These are phyloP conservation scores for Palaemon carinicauda DNA, from an alignment of 1,140 invertebrate species.

Conservation along the genomic window DNA sequence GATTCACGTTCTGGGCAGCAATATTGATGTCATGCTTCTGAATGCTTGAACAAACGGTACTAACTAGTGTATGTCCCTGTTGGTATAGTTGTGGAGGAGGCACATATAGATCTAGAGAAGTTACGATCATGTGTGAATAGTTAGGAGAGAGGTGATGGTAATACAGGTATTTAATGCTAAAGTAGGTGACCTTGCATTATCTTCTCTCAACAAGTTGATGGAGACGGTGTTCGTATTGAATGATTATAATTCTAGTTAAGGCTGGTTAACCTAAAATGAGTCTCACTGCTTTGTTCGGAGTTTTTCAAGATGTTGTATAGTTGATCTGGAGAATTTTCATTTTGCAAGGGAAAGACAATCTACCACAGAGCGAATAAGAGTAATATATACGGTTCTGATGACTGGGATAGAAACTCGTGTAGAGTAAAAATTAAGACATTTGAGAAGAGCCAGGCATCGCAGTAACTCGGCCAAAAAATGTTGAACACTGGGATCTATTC, in stretches of 20 bases:
- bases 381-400: not conserved
- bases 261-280: too few species aligned
- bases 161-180: not conserved
- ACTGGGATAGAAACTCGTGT: not conserved
- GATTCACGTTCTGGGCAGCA: not conserved
- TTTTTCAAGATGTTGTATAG: not conserved
- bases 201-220: conserved; percentile 4
- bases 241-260: conserved; percentile 9
- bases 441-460: too few species aligned
- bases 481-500: too few species aligned
- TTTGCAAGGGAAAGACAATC: too few species aligned
- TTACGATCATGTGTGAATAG: not conserved
- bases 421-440: not conserved
- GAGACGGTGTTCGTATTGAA: not conserved
- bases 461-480: too few species aligned
- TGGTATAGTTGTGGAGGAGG: not conserved
- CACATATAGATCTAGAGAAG: too few species aligned
- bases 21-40: not conserved
- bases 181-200: conserved; percentile 7
- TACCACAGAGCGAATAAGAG: not conserved
- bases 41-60: not conserved
- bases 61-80: not conserved
- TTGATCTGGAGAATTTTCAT: not conserved
- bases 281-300: not conserved
- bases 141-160: not conserved